phyloP scores from a whole-genome alignment of 2,797 vertebrate species.

The Sebastes minor region DNA sequence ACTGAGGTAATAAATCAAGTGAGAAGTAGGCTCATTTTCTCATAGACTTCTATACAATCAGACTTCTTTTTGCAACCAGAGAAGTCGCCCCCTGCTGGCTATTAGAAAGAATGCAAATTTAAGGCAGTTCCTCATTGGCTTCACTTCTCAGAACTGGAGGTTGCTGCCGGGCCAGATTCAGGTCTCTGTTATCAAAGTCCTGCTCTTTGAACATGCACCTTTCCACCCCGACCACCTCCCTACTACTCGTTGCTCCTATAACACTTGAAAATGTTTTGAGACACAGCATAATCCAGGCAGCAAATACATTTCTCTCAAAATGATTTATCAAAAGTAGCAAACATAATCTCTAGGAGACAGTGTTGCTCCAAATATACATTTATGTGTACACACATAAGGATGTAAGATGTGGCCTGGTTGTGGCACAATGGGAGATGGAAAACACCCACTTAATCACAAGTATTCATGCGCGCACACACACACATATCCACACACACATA shows the following conservation, averaged over 20 bases:
- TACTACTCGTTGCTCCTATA: neutral
- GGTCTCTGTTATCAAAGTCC: neutral
- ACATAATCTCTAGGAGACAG: neutral
- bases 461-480: neutral
- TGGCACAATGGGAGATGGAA: slow-evolving; percentile 14
- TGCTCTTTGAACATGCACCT: neutral
- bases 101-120: no score
- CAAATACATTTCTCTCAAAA: neutral
- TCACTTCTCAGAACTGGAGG: no score
- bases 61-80: no score
- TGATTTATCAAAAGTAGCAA: neutral
- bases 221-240: neutral
- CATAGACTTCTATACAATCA: no score
- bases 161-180: neutral
- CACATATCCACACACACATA: slow-evolving; percentile 17
- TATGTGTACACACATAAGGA: neutral
- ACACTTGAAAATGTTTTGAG: neutral
- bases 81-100: no score
- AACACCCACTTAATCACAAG: slow-evolving; percentile 20
- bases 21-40: no score
- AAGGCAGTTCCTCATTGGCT: no score
- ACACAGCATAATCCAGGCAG: neutral
- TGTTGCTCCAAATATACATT: neutral
- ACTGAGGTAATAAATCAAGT: no score
- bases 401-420: neutral